Evolutionary conservation across 2,113 vertebrate genomes (phyloP), one percentile per base, ranked within the genome.

Genomic region (Triplophysa tibetana): DNA sequence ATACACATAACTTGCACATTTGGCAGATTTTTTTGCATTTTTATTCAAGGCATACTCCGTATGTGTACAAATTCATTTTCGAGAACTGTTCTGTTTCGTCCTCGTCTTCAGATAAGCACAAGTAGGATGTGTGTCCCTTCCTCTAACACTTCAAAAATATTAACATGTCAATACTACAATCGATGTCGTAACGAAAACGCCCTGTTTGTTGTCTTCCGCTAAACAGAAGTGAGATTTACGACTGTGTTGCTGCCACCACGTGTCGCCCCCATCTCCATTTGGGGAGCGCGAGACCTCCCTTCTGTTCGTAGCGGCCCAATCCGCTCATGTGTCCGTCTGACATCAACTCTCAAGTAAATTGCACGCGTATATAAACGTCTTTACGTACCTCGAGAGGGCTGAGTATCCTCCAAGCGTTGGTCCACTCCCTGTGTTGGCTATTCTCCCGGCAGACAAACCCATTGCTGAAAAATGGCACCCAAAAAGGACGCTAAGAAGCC

Each of bases 401-500:
- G 92, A 93, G 93, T 90, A 85, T 82, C 75, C 89, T 93, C 89
- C 91, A 92, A 79, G 89, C 83, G 85, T 85, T 88, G 73, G 83
- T 87, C 77, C 88, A 87, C 89, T 86, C 88, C 86, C 89, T 88
- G 86, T 87, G 86, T 88, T 84, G 81, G 88, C 87, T 63, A 26
- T 83, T 86, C 85, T 86, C 75, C 76, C 79, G 79, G 83, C 83
- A 81, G 72, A 85, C 41, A 83, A 85, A 21, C 45, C 45, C 48
- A 48, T 65, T 79, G 75, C 75, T 82, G 60, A 67, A 81, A 78
- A 86, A 94, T 94, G 93, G 93, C 93, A 92, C 93, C 93, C 50
- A 94, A 94, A 89, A 94, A 94, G 89, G 93, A 94, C 87, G 82
- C 84, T 80, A 94, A 93, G 89, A 92, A 92, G 87, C 87, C 91